Percentiles rank a stretch among this genome's conserved stretches.
Evolutionary conservation across 2,113 vertebrate genomes (phyloP).

Genomic region (Carollia perspicillata): DNA sequence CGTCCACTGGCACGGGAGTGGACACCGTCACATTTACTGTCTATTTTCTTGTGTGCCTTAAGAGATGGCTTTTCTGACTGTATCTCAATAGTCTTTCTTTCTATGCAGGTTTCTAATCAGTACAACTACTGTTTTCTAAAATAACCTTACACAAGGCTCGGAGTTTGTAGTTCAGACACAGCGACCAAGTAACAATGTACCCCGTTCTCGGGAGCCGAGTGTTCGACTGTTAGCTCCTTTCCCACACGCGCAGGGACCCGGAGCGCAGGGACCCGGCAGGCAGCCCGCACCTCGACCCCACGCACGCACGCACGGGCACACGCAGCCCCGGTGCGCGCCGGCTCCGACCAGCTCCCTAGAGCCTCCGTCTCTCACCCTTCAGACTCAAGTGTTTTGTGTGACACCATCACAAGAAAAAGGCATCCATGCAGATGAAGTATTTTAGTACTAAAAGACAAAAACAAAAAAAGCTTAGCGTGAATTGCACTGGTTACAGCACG

Average conservation of each 20-base stretch:
- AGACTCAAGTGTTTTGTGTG: conserved; percentile 80
- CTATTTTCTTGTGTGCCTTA: conserved; percentile 90
- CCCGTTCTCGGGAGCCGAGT: conserved; percentile 66
- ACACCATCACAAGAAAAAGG: conserved; percentile 71
- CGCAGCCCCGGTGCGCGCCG: conserved; percentile 35
- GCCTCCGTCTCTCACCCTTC: conserved; percentile 75
- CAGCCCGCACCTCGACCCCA: conserved; percentile 33
- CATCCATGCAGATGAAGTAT: conserved; percentile 67
- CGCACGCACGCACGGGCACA: background rate
- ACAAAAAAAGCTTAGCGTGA: conserved; percentile 60
- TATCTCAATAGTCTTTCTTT: conserved; percentile 87
- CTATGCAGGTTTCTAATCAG: conserved; percentile 88
- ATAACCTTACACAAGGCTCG: conserved; percentile 77
- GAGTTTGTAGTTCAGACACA: conserved; percentile 81
- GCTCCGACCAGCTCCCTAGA: conserved; percentile 69
- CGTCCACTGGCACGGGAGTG: conserved; percentile 85
- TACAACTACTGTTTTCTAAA: conserved; percentile 82
- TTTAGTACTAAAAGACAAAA: conserved; percentile 66
- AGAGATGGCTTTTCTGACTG: conserved; percentile 89
- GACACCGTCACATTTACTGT: conserved; percentile 90
- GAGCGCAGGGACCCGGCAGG: conserved; percentile 10
- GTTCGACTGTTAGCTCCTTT: conserved; percentile 81
- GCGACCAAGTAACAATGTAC: conserved; percentile 69
- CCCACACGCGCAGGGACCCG: conserved; percentile 69
- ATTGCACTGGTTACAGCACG: conserved; percentile 31